phyloP scores from a whole-genome alignment of 2,797 vertebrate species.

The Centroberyx gerrardi region DNA sequence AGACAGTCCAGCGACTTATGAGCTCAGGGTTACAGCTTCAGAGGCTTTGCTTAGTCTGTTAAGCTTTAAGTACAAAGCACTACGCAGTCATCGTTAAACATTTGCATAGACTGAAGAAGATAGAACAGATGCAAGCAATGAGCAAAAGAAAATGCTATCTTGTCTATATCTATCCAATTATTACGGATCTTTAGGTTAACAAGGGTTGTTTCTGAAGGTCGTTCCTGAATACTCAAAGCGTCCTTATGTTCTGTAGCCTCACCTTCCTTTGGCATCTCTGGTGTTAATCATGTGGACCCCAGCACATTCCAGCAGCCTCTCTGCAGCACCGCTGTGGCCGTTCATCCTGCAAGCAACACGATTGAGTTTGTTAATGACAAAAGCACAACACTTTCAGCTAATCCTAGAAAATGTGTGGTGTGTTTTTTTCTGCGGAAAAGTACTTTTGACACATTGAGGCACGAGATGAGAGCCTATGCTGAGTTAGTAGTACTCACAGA shows the following conservation, averaged over 20 bases:
- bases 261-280: conserved; percentile 99
- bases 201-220: not conserved
- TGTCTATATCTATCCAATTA: not conserved
- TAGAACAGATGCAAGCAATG: not conserved
- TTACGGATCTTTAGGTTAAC: not conserved
- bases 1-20: not conserved
- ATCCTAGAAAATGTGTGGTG: not conserved
- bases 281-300: conserved; percentile 94
- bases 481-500: conserved; percentile 89
- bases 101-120: not conserved
- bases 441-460: not conserved
- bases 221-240: no score
- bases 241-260: conserved; percentile 52
- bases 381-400: not conserved
- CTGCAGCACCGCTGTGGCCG: conserved; percentile 93
- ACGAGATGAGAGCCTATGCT: not conserved
- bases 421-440: not conserved
- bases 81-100: conserved; percentile 42
- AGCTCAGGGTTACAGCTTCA: conserved; percentile 31
- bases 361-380: not conserved
- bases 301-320: conserved; percentile 91
- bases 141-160: not conserved
- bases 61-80: not conserved
- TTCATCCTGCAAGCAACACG: conserved; percentile 88
- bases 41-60: not conserved